These are phyloP conservation scores for Agrotis segetum DNA, from an alignment of 2,888 invertebrate genomes.

Conservation along the genomic window DNA sequence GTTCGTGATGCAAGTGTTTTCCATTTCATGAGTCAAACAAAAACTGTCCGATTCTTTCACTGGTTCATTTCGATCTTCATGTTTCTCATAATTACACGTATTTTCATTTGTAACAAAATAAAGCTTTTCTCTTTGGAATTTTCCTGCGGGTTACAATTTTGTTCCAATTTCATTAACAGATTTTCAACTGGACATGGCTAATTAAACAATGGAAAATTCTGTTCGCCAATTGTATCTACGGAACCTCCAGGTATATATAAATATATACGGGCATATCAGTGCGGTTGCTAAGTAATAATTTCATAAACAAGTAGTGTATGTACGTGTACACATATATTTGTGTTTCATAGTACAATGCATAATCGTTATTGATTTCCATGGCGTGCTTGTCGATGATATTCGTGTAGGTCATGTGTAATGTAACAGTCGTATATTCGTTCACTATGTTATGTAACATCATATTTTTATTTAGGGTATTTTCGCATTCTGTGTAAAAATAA, in stretches of 20 bases:
- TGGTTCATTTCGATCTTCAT: neutral
- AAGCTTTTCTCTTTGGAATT: neutral
- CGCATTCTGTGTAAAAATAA: conserved; percentile 62
- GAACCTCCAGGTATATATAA: conserved; percentile 54
- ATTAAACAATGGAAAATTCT: conserved; percentile 14
- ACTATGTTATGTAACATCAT: conserved; percentile 59
- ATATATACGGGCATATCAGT: conserved; percentile 60
- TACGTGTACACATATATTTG: conserved; percentile 60
- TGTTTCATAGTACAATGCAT: conserved; percentile 64
- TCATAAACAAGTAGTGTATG: conserved; percentile 60
- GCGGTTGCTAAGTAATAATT: conserved; percentile 62
- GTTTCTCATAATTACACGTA: neutral
- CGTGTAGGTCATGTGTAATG: conserved; percentile 68
- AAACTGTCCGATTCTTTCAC: neutral
- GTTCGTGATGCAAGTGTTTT: neutral
- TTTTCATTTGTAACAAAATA: neutral
- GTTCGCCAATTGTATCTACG: conserved; percentile 44
- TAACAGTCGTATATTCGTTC: conserved; percentile 51
- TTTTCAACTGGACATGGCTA: neutral
- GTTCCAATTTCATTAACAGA: conserved; percentile 24
- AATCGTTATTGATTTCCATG: conserved; percentile 72
- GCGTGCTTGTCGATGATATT: conserved; percentile 74
- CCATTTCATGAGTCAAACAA: neutral
- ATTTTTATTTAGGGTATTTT: conserved; percentile 57
- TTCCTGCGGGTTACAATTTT: conserved; percentile 28